Base-by-base conservation (phyloP, 2,113 vertebrate species). In the Poeciliopsis occidentalis region DNA sequence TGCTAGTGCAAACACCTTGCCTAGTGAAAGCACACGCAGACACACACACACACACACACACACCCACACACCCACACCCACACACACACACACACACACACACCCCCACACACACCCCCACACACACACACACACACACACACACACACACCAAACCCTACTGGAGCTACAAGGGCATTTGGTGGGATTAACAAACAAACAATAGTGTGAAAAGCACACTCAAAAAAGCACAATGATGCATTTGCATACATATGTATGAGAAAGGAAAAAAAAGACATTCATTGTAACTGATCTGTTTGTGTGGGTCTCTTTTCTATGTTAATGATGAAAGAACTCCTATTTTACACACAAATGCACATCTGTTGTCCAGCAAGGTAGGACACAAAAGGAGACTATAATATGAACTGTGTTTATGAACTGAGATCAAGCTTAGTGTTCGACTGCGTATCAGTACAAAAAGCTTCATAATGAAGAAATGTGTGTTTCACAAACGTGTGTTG, bases 181-280 rank as follows among this genome's bases (percentile, higher is more conserved):
- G 57, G 39, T 63, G 22, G 71, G 79, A 90, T 92, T 89, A 91
- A 73, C 83, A 85, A 80, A 73, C 82, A 79, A 81, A 91, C 90
- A 90, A 92, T 82, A 70, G 87, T 41, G 75, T 85, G 73, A 67
- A 80, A 81, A 76, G 82, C 41, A 61, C 32, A 44, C 32, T 6
- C 60, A 74, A 6, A 75, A 26, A 67, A 39, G 71, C 79, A 61
- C 17, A 68, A 27, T 75, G 12, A 81, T n/a, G 63, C 60, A 79
- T 37, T 67, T 54, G 73, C 69, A 77, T 67, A 66, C 34, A 73
- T 34, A 60, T 47, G n/a, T 26, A 60, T 31, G 65, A 26, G 60
- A 8, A 32, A 54, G 67, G 27, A 27, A 29, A 29, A 65, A 30
- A 15, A 67, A 63, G 63, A 60, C 37, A 44, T 6, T 66, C 66